A percentile compares a stretch with the other conserved stretches of the same genome.
These are phyloP conservation scores for Psephotus haematonotus DNA, from an alignment of 2,113 vertebrate genomes.

Conservation along the genomic window DNA sequence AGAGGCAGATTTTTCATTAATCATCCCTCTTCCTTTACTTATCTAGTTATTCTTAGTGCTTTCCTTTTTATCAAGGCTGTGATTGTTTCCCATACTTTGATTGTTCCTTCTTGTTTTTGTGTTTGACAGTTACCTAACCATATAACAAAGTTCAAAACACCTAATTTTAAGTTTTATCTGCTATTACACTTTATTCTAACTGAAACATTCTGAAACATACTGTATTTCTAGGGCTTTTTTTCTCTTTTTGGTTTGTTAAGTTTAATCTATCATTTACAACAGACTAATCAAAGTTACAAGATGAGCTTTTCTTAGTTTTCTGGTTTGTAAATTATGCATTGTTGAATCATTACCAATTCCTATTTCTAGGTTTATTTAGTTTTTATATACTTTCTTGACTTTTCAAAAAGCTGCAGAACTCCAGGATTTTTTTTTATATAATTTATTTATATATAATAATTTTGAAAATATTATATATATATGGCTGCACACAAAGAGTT, in stretches of 20 bases:
- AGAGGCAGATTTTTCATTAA: not conserved
- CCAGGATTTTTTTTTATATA: not conserved
- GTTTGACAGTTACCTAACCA: not conserved
- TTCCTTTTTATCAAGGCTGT: not conserved
- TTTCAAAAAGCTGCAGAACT: not conserved
- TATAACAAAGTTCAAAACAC: not conserved
- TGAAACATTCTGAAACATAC: not conserved
- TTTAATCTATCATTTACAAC: not conserved
- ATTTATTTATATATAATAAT: not conserved
- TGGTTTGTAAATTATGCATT: not conserved
- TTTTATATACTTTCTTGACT: not conserved
- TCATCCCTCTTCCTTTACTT: not conserved
- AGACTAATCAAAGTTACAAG: not conserved
- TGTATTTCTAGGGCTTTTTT: not conserved
- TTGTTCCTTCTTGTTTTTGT: not conserved
- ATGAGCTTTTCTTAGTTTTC: not conserved
- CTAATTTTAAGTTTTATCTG: not conserved
- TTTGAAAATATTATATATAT: not conserved
- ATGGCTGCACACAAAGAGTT: too few species aligned
- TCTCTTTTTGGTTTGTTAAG: not conserved
- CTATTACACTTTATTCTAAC: not conserved
- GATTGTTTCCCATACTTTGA: not conserved
- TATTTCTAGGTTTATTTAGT: not conserved
- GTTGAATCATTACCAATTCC: not conserved
- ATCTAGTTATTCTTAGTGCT: not conserved